Evolutionary conservation across 2,888 invertebrate species (phyloP), one percentile per base, ranked within the genome.

Genomic region (Lissonota sp.): DNA sequence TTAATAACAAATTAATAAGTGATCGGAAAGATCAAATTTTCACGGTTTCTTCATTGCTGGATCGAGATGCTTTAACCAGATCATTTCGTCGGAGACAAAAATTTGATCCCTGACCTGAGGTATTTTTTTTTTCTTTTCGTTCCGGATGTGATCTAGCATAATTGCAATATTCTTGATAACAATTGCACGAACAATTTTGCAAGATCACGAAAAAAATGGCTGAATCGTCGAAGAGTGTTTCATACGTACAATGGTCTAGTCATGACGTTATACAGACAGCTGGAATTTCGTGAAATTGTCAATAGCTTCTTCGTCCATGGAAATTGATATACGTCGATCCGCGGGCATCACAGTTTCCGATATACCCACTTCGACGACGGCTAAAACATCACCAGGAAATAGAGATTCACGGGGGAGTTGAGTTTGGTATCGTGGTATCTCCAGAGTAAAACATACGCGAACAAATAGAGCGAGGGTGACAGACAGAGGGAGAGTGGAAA

Each of bases 361-460:
- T 80, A 71, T 62, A 55, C 69, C 16, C 44, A 44, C 26, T 26
- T 26, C n/a, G 51, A 40, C 70, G 55, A 26, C 53, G 42, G 39
- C 58, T 26, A 62, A 76, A 67, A 26, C 26, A 26, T 26, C 67
- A 26, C 40, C 55, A 72, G 76, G 77, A 76, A 77, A 73, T 80
- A 49, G 77, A 76, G 77, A 80, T 77, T 77, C 67, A 58, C 70
- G 60, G 70, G 26, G 44, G 66, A 62, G 51, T 72, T 40, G 62
- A 75, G 63, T 58, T 12, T 53, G 12, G 53, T 53, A 12, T 12
- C 12, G 53, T 5, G 26, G 26, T 26, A 26, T 26, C 12, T 12
- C 14, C 53, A 26, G 57, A 57, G 53, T 42, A 46, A 40, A 63
- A 12, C 49, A 42, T 44, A 55, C 62, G 53, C 14, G 51, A 51